These are phyloP conservation scores for Gorilla gorilla DNA, from an alignment of 2,113 vertebrate species.

Conservation along the genomic window DNA sequence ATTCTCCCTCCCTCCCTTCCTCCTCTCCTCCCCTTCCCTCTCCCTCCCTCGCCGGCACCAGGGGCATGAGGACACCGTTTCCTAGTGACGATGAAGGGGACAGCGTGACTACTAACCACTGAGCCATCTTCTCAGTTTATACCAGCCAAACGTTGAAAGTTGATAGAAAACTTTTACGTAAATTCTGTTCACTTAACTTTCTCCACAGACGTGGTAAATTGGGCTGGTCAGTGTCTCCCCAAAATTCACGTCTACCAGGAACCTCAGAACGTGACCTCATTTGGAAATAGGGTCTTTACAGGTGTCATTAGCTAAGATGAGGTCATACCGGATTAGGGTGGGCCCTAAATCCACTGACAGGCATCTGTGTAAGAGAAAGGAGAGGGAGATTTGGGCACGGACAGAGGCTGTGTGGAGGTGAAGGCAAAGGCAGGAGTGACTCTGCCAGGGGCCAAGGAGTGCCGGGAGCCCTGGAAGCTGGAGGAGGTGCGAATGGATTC, in stretches of 20 bases:
- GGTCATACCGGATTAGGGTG: rapidly evolving
- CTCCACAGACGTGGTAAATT: rapidly evolving
- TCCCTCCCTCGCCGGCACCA: rapidly evolving
- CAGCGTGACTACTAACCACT: rapidly evolving
- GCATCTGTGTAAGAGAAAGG: background rate
- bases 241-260: rapidly evolving
- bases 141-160: background rate
- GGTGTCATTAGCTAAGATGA: background rate
- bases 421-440: background rate
- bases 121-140: rapidly evolving
- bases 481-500: background rate
- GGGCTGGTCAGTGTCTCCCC: rapidly evolving
- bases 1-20: no score
- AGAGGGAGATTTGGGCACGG: no score
- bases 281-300: background rate
- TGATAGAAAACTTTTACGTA: no score
- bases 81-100: background rate
- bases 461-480: background rate
- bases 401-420: background rate
- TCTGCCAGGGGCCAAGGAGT: background rate
- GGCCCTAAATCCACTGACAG: rapidly evolving
- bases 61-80: background rate
- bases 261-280: background rate
- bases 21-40: background rate
- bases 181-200: background rate